Base-by-base conservation (phyloP, 2,113 vertebrate species). In the Misgurnus mizolepis region DNA sequence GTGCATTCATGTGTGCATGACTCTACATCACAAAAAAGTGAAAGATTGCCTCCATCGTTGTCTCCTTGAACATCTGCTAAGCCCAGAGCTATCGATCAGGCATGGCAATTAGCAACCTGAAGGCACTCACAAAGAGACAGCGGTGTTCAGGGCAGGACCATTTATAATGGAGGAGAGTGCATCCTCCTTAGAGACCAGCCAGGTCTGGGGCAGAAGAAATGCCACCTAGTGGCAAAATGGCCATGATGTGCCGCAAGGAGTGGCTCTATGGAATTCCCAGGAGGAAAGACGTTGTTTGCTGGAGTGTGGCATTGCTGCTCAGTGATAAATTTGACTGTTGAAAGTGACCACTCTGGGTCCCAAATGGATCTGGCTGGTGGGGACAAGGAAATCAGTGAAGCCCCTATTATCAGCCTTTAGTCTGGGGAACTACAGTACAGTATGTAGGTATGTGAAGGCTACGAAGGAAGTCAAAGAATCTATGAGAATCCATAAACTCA, bases 31-130 rank as follows among this genome's bases (percentile, higher is more conserved):
- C 17, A 62, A 62, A 74, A 66, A 45, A 40, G 3, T 82, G 77
- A 88, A 83, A 75, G 49, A 85, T 84, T 67, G 56, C 14, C 12
- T 47, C 72, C 71, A 62, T 60, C 53, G 47, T 66, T 62, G 78
- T 85, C 81, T 86, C 86, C 86, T 87, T 79, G 85, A 86, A 78
- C 80, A 62, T 76, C 81, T 67, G 62, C 58, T 68, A 74, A 71
- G 80, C 73, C 47, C 82, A 78, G 79, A 81, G 67, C 65, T 84
- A 88, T 91, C 85, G 60, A 86, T 92, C 88, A 89, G 47, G 15
- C 64, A 53, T 74, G 83, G 62, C 15, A 75, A 86, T 86, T 84
- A 86, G 80, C 27, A 45, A 67, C 81, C 55, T 62, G 40, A 73
- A 61, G 78, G 65, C 55, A 22, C 34, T 10, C 58, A 75, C 56